Base-by-base conservation (phyloP, 2,113 vertebrate species). In the Anguilla japonica region DNA sequence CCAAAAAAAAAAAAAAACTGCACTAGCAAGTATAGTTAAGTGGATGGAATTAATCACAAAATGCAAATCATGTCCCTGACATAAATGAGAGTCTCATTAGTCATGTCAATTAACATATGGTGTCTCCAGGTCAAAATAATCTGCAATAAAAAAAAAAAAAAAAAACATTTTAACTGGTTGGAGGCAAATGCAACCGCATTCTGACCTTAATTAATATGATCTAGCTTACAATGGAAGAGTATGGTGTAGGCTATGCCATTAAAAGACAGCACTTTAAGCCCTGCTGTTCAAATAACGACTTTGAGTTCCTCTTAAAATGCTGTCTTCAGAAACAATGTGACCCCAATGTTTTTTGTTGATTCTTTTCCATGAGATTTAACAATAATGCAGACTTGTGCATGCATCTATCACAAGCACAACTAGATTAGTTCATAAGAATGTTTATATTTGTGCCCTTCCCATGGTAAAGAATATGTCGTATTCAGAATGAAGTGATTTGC, bases 181-280 rank as follows among this genome's bases (percentile, higher is more conserved):
- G 20, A 3, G 26, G 71, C 26, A 78, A 41, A 84, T 39, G 26
- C 5, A 46, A 84, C 83, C 50, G 71, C 11, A 84, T 67, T 84
- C 60, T 84, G 63, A 84, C 83, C 83, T 84, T 41, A 84, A 63
- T 78, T 41, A 84, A 71, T 84, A 63, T 84, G 26, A 15, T 43
- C 41, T 84, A 67, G 78, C 57, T 83, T 83, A 60, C 5, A 56
- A 60, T 46, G 29, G 67, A 16, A 46, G 26, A 67, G 41, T 40
- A 84, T 46, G 22, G 40, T 39, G 41, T 20, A 41, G 71, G 39
- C 60, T 43, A 84, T 75, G 67, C 60, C 39, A 84, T 84, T 84
- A 78, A 82, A 82, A 29, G 81, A 82, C 81, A 82, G 79, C 40
- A 43, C 4, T 41, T 50, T 50, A 82, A 53, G 81, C 81, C 26